These are phyloP conservation scores for Entomobrya proxima DNA, from an alignment of 2,888 invertebrate genomes.

Conservation along the genomic window DNA sequence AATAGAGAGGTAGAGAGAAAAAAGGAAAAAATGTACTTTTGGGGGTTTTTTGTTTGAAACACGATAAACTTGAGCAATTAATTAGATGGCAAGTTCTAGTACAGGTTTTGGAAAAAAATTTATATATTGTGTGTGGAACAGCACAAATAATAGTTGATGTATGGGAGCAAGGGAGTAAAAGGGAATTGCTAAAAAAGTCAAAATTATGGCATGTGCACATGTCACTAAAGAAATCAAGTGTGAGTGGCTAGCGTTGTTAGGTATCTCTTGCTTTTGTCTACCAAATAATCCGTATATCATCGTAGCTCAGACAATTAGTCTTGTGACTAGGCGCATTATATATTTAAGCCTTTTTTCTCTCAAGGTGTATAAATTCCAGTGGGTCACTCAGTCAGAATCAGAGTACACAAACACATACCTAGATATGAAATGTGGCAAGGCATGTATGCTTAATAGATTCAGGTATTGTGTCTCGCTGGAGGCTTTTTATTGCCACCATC, in stretches of 20 bases:
- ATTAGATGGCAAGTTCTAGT: conserved; percentile 66
- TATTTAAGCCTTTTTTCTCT: neutral
- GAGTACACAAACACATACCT: conserved; percentile 21
- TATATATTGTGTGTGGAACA: too few relatives aligned
- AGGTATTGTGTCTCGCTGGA: conserved; percentile 41
- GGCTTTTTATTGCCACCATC: conserved; percentile 62
- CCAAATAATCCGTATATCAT: conserved; percentile 13
- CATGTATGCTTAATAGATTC: conserved; percentile 16
- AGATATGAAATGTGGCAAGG: neutral
- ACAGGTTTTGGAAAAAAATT: conserved; percentile 59
- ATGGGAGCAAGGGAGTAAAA: neutral
- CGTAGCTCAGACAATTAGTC: conserved; percentile 53
- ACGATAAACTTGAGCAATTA: conserved; percentile 65
- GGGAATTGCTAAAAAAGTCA: conserved; percentile 43
- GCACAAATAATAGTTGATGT: neutral
- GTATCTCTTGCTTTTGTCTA: conserved; percentile 53
- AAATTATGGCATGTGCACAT: conserved; percentile 69
- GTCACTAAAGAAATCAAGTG: conserved; percentile 59
- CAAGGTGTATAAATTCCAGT: conserved; percentile 56
- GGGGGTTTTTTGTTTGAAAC: conserved; percentile 34
- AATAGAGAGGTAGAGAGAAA: too few relatives aligned
- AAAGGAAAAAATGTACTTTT: neutral
- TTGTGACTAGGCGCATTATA: neutral
- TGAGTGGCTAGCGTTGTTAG: conserved; percentile 40
- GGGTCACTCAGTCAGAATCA: conserved; percentile 65